These are phyloP conservation scores for Lymantria monacha DNA, from an alignment of 2,888 invertebrate species.

Conservation along the genomic window DNA sequence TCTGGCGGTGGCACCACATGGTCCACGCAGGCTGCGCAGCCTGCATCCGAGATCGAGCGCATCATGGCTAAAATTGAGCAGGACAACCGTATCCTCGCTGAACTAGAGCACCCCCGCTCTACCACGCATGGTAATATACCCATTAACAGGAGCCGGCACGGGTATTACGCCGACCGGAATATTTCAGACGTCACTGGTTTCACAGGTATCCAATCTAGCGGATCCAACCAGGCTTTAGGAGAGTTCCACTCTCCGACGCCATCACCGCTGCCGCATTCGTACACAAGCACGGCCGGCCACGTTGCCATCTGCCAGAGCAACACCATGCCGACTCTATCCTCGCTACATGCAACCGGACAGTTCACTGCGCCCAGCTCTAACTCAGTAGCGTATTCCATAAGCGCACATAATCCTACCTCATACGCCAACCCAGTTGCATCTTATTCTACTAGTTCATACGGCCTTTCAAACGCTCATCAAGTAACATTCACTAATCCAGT, in stretches of 20 bases:
- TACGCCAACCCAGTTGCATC: constrained; percentile 79
- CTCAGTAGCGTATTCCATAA: constrained; percentile 76
- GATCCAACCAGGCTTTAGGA: constrained; percentile 86
- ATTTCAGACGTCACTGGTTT: constrained; percentile 16
- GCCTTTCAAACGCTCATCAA: constrained; percentile 76
- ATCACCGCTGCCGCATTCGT: constrained; percentile 81
- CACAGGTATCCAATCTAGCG: constrained; percentile 84
- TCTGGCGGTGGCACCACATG: constrained; percentile 58
- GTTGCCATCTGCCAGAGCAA: constrained; percentile 83
- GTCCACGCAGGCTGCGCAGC: constrained; percentile 67
- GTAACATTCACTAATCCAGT: constrained; percentile 78
- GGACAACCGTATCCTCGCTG: constrained; percentile 93
- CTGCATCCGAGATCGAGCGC: constrained; percentile 92
- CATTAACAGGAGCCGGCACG: constrained; percentile 11
- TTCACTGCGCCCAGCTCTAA: constrained; percentile 75
- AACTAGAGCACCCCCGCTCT: constrained; percentile 92
- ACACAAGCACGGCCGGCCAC: constrained; percentile 71
- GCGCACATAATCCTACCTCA: constrained; percentile 76
- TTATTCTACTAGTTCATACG: constrained; percentile 70
- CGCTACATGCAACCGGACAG: constrained; percentile 71
- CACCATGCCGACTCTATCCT: constrained; percentile 84
- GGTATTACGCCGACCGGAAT: constrained; percentile 11
- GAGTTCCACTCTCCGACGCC: constrained; percentile 84
- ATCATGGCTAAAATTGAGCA: constrained; percentile 98
- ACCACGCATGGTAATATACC: constrained; percentile 82